Evolutionary conservation across 2,797 vertebrate genomes (phyloP), one percentile per base, ranked within the genome.

Genomic region (Merluccius polli): DNA sequence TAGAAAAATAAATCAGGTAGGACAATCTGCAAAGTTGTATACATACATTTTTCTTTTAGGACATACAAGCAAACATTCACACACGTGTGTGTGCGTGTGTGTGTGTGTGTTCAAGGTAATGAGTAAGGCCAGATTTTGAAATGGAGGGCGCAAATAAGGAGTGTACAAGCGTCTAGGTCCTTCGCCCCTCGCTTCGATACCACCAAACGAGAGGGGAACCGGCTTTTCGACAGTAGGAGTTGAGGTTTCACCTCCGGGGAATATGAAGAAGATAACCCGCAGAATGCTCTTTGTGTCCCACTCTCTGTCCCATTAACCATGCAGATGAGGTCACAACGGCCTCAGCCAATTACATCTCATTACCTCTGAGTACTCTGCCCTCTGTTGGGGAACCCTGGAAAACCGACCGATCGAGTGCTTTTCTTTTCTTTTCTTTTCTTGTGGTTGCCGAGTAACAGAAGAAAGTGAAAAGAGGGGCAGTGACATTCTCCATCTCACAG

Each of bases 121-220:
- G 92, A 92, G 89, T 94, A 94, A 95, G 94, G 94, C 94, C 92
- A 92, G 91, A 89, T 93, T 92, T 88, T 79, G 86, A 86, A 89
- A 88, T 84, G 82, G 89, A 89, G 88, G 87, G 91, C 88, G 92
- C 87, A 79, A 86, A 82, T 89, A 90, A 91, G 85, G 92, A 89
- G 87, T 87, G 92, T 90, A 90, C 89, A 87, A 88, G 87, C 86
- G 89, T 92, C 78, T 89, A 87, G 87, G 85, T 89, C 83, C 87
- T 89, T 27, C 85, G 92, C 82, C 81, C 90, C 83, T 88, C 84
- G 89, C 87, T 90, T 81, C 83, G 89, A 89, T 84, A 89, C 87
- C 87, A 87, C 79, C 90, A 87, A 83, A 87, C 86, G 77, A 87
- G 87, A 74, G 78, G 74, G 77, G 79, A 88, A 72, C 89, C 73